Evolutionary conservation across 2,113 vertebrate species (phyloP).

Genomic region (Gnathonemus echidnorhynchus): DNA sequence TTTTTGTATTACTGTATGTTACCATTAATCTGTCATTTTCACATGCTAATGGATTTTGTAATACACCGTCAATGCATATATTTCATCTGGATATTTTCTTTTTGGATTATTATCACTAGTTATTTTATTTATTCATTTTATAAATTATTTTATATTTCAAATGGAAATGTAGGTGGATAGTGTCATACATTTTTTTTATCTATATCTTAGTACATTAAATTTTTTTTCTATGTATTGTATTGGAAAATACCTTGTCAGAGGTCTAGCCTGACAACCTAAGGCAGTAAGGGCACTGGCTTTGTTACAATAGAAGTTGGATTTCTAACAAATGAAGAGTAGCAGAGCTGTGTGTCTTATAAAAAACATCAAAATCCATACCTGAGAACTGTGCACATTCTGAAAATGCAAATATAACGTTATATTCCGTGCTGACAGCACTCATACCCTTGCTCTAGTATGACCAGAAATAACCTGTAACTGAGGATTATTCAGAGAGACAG

Average conservation of each 20-base stretch:
- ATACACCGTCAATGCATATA: not conserved
- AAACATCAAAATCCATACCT: constrained; percentile 11
- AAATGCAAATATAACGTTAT: constrained; percentile 13
- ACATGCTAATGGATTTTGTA: not conserved
- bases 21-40: not conserved
- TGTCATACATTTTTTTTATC: not conserved
- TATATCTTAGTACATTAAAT: not conserved
- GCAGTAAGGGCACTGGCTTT: not conserved
- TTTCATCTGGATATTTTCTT: not conserved
- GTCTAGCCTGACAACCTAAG: not conserved
- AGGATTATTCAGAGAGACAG: not conserved
- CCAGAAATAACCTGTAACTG: not conserved
- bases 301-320: constrained; percentile 14
- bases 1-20: not conserved
- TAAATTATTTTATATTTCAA: not conserved
- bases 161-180: not conserved
- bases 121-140: too few species aligned
- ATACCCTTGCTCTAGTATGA: not conserved
- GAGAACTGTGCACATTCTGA: constrained; percentile 1
- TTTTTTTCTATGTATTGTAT: not conserved
- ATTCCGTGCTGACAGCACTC: not conserved
- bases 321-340: constrained; percentile 7
- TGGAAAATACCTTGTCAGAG: not conserved
- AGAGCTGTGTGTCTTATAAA: constrained; percentile 7
- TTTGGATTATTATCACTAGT: not conserved